Base-by-base conservation (phyloP, 2,888 invertebrate species). In the Kuschelorhynchus macadamiae region DNA sequence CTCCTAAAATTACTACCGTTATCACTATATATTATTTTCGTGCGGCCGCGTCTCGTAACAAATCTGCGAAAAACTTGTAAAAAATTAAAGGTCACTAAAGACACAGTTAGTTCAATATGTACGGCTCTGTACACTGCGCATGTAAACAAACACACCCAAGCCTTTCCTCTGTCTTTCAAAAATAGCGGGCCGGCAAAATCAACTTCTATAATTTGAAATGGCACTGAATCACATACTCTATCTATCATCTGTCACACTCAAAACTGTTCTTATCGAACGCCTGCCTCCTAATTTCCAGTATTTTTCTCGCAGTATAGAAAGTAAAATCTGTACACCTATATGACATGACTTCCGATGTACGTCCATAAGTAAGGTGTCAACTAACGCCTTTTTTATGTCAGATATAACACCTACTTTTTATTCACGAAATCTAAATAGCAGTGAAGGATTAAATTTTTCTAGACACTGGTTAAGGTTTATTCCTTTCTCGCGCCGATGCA, bases 301-400 rank as follows among this genome's bases (percentile, higher is more conserved):
- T 5, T 32, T 32, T 32, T 32, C 32, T 32, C 32, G 5, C 9
- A 32, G 7, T 9, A 32, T 32, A 5, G 32, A 5, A 32, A 32
- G 32, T 32, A 32, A 32, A 8, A 5, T 9, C 9, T 32, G 32
- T 8, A 9, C 32, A 8, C 32, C 32, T 32, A 32, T 9, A 9
- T 32, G 32, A 9, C 32, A 32, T 8, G 9, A 32, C 9, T 9
- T 32, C 9, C 9, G 5, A 32, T 32, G 32, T 9, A 32, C 9
- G 9, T 32, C 9, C 32, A 5, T 8, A 32, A 32, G 5, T 32
- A 32, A 32, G 9, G 7, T 32, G 32, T 9, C 5, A 32, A 32
- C 9, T 32, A 81, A 80, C 0, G 79, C 80, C 53, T 77, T 77
- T n/a, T 67, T 30, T 2, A 81, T 79, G 63, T 79, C 78, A 4